phyloP scores from a whole-genome alignment of 1,140 invertebrate genomes.

The Hypothenemus hampei region DNA sequence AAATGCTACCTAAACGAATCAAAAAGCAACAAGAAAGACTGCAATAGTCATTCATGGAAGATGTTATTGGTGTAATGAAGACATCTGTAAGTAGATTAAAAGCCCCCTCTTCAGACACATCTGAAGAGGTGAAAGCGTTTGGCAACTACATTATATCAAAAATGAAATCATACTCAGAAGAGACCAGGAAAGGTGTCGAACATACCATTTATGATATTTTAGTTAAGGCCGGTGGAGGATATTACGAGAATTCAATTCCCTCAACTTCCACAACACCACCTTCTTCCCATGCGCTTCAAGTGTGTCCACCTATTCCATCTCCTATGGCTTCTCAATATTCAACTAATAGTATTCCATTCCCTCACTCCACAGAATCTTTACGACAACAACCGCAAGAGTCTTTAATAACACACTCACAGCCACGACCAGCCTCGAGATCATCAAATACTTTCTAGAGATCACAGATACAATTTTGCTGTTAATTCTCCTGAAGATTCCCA shows the following conservation, averaged over 20 bases:
- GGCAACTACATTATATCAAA: constrained; percentile 15
- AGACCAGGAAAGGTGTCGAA: constrained; percentile 1
- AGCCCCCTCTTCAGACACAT: constrained; percentile 3
- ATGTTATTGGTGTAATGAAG: constrained; percentile 12
- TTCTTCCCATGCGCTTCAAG: constrained; percentile 5
- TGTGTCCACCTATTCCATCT: constrained; percentile 3
- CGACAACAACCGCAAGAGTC: neutral
- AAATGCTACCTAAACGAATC: neutral
- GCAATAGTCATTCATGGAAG: constrained; percentile 6
- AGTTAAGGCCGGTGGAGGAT: constrained; percentile 4
- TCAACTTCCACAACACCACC: constrained; percentile 6
- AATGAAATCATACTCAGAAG: constrained; percentile 10
- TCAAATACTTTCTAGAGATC: too few species aligned
- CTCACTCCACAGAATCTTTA: constrained; percentile 7
- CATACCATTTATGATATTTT: constrained; percentile 11
- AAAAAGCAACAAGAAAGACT: constrained; percentile 7
- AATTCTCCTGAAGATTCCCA: too few species aligned
- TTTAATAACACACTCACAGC: too few species aligned
- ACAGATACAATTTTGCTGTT: too few species aligned
- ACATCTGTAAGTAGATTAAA: constrained; percentile 10
- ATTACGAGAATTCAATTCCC: constrained; percentile 11
- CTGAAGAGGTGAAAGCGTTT: constrained; percentile 13
- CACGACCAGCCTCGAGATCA: too few species aligned
- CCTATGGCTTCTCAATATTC: constrained; percentile 1
- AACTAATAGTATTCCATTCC: constrained; percentile 12